These are phyloP conservation scores for Bombyx mandarina DNA, from an alignment of 1,140 invertebrate species.

Conservation along the genomic window DNA sequence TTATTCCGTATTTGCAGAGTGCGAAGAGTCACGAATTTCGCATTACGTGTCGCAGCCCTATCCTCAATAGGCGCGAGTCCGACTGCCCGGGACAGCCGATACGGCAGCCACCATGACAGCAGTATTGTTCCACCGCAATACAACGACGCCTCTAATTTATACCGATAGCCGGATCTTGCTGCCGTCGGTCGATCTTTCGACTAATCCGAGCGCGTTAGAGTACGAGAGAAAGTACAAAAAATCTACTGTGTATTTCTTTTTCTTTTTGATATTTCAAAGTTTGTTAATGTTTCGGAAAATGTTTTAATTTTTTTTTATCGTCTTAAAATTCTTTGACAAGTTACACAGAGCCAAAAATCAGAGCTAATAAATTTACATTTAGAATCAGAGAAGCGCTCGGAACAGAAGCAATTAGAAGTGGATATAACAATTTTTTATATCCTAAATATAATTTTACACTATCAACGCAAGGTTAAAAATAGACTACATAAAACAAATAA, in stretches of 20 bases:
- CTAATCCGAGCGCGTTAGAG: background rate
- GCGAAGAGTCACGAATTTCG: too few relatives aligned
- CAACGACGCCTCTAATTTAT: conserved; percentile 61
- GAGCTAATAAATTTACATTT: too few relatives aligned
- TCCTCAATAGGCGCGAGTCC: conserved; percentile 30
- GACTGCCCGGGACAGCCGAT: conserved; percentile 50
- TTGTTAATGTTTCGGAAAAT: background rate
- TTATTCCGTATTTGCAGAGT: too few relatives aligned
- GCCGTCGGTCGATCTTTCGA: conserved; percentile 24
- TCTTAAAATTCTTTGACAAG: too few relatives aligned
- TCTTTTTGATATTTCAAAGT: background rate
- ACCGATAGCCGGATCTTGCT: conserved; percentile 58
- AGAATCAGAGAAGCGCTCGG: too few relatives aligned
- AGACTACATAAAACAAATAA: too few relatives aligned
- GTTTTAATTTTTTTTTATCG: background rate
- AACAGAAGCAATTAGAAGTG: too few relatives aligned
- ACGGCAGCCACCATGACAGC: conserved; percentile 59
- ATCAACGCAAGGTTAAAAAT: too few relatives aligned
- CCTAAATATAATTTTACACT: too few relatives aligned
- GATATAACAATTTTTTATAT: too few relatives aligned
- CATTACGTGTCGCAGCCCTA: background rate
- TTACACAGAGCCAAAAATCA: too few relatives aligned
- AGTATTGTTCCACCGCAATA: conserved; percentile 58
- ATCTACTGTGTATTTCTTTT: too few relatives aligned
- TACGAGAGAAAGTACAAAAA: background rate